A percentile compares a stretch with the other conserved stretches of the same genome.
These are phyloP conservation scores for Hydropotes inermis DNA, from an alignment of 2,113 vertebrate species.

Conservation along the genomic window DNA sequence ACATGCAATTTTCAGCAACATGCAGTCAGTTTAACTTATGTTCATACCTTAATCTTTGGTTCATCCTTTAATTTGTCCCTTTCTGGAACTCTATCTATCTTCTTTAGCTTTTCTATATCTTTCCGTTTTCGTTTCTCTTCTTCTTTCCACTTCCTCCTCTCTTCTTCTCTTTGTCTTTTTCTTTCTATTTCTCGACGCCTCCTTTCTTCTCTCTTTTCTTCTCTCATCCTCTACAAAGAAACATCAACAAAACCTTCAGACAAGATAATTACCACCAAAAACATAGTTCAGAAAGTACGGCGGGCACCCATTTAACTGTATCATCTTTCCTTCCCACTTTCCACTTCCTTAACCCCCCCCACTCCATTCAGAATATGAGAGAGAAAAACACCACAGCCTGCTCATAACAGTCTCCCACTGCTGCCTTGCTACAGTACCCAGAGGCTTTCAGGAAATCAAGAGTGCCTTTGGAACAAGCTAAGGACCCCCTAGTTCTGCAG, in stretches of 20 bases:
- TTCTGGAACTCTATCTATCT: constrained; percentile 88
- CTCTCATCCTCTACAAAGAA: constrained; percentile 89
- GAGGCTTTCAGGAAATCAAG: background rate
- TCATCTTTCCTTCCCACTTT: constrained; percentile 27
- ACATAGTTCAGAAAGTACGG: background rate
- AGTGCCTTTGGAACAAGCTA: background rate
- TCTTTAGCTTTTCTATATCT: constrained; percentile 95
- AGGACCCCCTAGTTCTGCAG: constrained; percentile 17
- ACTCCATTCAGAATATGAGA: background rate
- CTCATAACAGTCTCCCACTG: background rate
- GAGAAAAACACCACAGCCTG: background rate
- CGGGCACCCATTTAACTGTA: background rate
- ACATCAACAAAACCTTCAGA: constrained; percentile 45
- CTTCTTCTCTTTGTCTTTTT: constrained; percentile 95
- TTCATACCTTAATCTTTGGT: constrained; percentile 96
- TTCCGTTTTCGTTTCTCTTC: constrained; percentile 96
- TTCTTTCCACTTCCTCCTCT: constrained; percentile 97
- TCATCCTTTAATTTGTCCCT: constrained; percentile 94
- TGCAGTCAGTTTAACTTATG: background rate
- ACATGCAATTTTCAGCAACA: constrained; percentile 52
- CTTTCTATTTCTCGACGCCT: constrained; percentile 94
- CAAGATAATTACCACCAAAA: background rate
- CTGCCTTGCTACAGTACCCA: background rate
- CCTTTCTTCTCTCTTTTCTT: constrained; percentile 98
- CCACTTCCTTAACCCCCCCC: background rate